Base-by-base conservation (phyloP, 2,113 vertebrate species). In the Brachionichthys hirsutus region DNA sequence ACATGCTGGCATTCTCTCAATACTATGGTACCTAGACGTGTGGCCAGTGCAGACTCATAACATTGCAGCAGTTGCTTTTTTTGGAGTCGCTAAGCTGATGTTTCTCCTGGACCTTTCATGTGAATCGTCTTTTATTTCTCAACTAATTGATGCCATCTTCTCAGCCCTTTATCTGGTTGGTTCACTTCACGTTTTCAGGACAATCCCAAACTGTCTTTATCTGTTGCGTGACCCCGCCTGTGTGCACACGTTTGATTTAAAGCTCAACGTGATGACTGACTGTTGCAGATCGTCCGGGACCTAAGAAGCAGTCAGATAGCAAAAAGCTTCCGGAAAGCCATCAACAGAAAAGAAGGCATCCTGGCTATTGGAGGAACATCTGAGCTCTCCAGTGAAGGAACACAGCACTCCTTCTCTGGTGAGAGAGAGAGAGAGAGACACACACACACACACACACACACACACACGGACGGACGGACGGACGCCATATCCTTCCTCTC, bases 311-410 rank as follows among this genome's bases (percentile, higher is more conserved):
- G 93, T 0, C 90, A 97, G 58, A 90, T 98, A 0, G 95, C 95
- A 1, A 98, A 98, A 85, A 96, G 92, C 0, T 98, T 98, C 88
- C 87, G 95, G 24, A 96, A 94, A 79, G 95, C 91, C 43, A 97
- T 98, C 86, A 98, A 98, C 88, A 92, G 92, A 61, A 98, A 98
- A 86, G 95, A 98, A 65, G 96, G 96, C 1, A 98, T 98, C 79
- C 92, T 95, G 78, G 96, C 97, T 1, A 94, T 98, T 0, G 96
- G 96, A 3, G 96, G 95, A 12, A 98, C 93, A 0, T 98, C 96
- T 0, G 94, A 95, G 73, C 81, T 94, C 68, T 98, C 95, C 52
- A 97, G 96, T 0, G 95, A 94, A 81, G 96, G 97, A 14, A 98
- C 97, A 0, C 96, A 98, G 64, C 97, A 98, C 84, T 98, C 97